These are phyloP conservation scores for Sminthopsis crassicaudata DNA, from an alignment of 2,113 vertebrate species.

Conservation along the genomic window DNA sequence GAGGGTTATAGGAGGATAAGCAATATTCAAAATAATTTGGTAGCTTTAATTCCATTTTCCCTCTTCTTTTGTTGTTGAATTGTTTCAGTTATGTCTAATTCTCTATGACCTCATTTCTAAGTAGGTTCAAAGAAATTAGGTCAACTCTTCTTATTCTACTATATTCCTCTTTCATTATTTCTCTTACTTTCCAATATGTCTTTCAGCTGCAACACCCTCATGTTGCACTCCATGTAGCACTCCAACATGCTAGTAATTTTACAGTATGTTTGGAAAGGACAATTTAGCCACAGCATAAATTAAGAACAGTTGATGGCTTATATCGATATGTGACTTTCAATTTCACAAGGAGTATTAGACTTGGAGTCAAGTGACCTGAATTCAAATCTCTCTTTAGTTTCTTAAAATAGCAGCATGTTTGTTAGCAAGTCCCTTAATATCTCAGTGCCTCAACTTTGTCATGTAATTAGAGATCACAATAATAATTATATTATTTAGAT, in stretches of 20 bases:
- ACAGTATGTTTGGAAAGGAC: not conserved
- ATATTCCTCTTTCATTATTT: not conserved
- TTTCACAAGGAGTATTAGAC: not conserved
- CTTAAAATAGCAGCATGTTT: not conserved
- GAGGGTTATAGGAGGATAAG: not conserved
- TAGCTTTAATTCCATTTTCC: not conserved
- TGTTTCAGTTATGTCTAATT: not conserved
- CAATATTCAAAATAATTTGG: not conserved
- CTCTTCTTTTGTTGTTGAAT: no score
- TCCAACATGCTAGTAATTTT: not conserved
- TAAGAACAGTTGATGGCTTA: not conserved
- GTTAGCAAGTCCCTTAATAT: not conserved
- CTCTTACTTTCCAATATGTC: not conserved
- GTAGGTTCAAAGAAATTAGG: not conserved
- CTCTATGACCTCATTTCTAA: not conserved
- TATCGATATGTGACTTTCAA: not conserved
- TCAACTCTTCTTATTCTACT: not conserved
- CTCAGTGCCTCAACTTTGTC: not conserved
- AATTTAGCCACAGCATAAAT: not conserved
- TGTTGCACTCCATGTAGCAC: no score
- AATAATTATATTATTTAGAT: not conserved
- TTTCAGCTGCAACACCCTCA: not conserved
- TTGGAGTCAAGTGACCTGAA: not conserved
- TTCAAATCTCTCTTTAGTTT: not conserved
- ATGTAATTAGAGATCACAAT: not conserved